phyloP scores from a whole-genome alignment of 64 coral and sea anemone genomes.

The Actinia equina region DNA sequence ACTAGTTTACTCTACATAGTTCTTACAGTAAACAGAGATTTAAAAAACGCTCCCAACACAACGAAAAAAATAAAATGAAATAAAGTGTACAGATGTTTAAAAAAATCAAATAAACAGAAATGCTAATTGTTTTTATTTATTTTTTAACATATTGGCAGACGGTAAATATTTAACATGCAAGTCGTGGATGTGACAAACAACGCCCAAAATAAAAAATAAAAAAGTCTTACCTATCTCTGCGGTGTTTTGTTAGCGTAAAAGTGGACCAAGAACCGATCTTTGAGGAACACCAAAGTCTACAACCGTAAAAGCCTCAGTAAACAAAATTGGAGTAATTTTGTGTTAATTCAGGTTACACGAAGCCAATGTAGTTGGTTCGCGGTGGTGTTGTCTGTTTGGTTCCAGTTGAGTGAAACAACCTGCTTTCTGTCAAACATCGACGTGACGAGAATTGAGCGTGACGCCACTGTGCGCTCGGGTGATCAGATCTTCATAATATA shows the following conservation, averaged over 20 bases:
- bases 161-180: neutral
- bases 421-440: neutral
- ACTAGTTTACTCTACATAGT: too few relatives aligned
- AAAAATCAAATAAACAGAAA: too few relatives aligned
- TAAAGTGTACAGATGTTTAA: too few relatives aligned
- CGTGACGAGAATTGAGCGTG: neutral
- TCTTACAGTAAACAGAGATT: too few relatives aligned
- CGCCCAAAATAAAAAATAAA: neutral
- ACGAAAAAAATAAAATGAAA: too few relatives aligned
- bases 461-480: neutral
- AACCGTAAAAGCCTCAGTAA: neutral
- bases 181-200: neutral
- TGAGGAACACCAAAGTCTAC: neutral
- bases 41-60: too few relatives aligned
- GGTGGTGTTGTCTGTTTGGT: neutral
- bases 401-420: neutral
- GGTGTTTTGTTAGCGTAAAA: neutral
- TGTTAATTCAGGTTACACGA: neutral
- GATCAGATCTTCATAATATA: neutral
- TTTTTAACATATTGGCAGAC: neutral
- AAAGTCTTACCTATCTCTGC: neutral
- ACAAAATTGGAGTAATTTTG: neutral
- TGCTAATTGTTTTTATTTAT: neutral
- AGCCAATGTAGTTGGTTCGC: neutral
- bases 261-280: neutral